A percentile compares a stretch with the other conserved stretches of the same genome.
phyloP scores from a whole-genome alignment of 2,113 vertebrate genomes.

The Phylloscopus trochilus region DNA sequence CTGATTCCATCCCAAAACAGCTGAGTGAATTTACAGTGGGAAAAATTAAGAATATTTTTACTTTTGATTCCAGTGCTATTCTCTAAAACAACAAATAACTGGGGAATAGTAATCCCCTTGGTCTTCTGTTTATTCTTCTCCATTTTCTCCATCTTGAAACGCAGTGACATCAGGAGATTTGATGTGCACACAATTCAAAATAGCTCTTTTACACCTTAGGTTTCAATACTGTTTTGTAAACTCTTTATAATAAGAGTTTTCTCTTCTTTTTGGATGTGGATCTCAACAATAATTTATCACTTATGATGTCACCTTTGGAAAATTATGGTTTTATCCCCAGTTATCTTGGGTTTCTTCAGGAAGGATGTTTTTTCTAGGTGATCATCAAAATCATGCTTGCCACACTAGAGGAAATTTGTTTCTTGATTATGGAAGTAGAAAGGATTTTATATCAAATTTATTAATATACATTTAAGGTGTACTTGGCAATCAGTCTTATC shows the following conservation, averaged over 20 bases:
- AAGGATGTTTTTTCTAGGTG: neutral
- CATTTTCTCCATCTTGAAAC: neutral
- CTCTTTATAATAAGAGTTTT: neutral
- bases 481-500: neutral
- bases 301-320: neutral
- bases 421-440: conserved; percentile 15
- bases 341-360: neutral
- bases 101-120: neutral
- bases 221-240: neutral
- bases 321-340: neutral
- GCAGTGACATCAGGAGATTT: neutral
- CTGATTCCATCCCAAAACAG: neutral
- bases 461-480: neutral
- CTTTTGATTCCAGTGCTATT: neutral
- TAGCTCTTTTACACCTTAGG: neutral
- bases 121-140: neutral
- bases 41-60: neutral
- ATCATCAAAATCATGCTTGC: neutral
- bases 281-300: neutral
- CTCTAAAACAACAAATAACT: neutral
- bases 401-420: neutral
- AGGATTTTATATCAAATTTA: neutral
- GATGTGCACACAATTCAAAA: neutral
- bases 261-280: neutral
- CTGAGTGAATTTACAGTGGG: neutral